phyloP scores from a whole-genome alignment of 1,140 invertebrate genomes.

The Sweltsa coloradensis region DNA sequence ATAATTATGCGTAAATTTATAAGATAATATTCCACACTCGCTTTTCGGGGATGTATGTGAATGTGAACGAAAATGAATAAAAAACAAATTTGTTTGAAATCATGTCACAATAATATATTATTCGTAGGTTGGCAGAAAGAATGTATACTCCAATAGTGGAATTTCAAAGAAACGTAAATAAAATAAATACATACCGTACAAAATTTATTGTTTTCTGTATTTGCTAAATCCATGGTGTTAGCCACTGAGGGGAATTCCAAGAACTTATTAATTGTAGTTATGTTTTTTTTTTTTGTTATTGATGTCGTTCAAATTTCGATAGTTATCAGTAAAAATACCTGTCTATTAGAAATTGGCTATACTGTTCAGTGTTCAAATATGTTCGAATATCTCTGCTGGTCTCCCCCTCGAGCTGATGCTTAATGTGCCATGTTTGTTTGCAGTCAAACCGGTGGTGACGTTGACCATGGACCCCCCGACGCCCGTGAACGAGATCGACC shows the following conservation, averaged over 20 bases:
- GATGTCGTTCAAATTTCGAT: background rate
- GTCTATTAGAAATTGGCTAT: background rate
- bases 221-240: no score
- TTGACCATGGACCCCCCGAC: conserved; percentile 59
- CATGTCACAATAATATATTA: no score
- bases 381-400: background rate
- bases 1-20: no score
- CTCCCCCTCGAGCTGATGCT: background rate
- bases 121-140: no score
- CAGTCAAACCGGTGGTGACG: conserved; percentile 63
- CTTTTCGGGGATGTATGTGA: no score
- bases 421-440: conserved; percentile 20
- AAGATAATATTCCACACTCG: no score
- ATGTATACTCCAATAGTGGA: no score
- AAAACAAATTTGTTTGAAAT: no score
- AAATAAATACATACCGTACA: no score
- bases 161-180: no score
- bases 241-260: background rate
- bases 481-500: conserved; percentile 66
- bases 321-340: background rate
- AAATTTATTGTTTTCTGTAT: no score
- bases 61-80: no score
- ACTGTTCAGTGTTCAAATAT: background rate
- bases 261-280: background rate
- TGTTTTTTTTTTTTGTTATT: background rate